These are phyloP conservation scores for Adineta ricciae DNA, from an alignment of 2,888 invertebrate species.

Conservation along the genomic window DNA sequence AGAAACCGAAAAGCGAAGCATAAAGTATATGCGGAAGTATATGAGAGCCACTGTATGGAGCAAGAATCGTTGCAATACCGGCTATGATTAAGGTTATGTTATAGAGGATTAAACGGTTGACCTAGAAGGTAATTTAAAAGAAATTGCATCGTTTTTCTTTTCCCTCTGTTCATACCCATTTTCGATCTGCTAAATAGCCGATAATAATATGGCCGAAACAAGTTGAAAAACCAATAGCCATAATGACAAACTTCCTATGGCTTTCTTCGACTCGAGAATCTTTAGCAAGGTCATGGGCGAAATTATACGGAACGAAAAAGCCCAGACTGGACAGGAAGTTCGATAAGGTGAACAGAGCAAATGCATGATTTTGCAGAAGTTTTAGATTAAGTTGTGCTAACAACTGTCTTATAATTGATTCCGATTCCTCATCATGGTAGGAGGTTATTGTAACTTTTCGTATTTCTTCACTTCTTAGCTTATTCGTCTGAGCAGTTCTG, in stretches of 20 bases:
- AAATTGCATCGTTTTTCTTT: no score
- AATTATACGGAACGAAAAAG: constrained; percentile 84
- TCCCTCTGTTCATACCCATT: constrained; percentile 49
- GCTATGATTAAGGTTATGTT: constrained; percentile 75
- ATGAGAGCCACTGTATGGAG: constrained; percentile 61
- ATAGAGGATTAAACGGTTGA: constrained; percentile 75
- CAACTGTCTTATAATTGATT: no score
- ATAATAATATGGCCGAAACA: constrained; percentile 74
- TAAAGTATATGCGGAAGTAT: constrained; percentile 60
- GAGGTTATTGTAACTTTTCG: no score
- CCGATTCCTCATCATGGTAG: no score
- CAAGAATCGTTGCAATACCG: constrained; percentile 72
- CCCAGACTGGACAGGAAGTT: constrained; percentile 81
- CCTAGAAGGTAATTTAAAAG: background rate
- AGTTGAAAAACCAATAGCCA: constrained; percentile 81
- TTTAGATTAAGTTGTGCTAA: no score
- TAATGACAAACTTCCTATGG: constrained; percentile 61
- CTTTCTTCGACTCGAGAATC: background rate
- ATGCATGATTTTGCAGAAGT: no score
- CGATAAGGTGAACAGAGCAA: constrained; percentile 57
- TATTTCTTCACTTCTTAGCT: no score
- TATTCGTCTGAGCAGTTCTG: no score
- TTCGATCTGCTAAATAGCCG: constrained; percentile 39
- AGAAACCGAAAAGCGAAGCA: background rate
- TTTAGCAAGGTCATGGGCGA: constrained; percentile 62